These are phyloP conservation scores for Syngnathus typhle DNA, from an alignment of 2,113 vertebrate species.

Conservation along the genomic window DNA sequence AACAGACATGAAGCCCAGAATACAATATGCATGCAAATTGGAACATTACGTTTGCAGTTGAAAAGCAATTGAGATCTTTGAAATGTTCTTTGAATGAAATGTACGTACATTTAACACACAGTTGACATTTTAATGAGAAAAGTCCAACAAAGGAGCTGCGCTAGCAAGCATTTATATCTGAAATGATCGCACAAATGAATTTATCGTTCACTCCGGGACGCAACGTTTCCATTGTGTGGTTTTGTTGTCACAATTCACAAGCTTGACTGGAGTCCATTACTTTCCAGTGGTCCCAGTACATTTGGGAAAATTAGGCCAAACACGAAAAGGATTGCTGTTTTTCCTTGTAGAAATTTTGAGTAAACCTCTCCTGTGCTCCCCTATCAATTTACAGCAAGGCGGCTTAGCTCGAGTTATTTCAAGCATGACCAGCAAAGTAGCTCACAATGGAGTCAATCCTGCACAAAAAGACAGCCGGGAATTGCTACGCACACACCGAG, in stretches of 20 bases:
- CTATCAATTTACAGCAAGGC: constrained; percentile 45
- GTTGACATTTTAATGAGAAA: neutral
- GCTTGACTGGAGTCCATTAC: constrained; percentile 49
- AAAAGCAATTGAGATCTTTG: neutral
- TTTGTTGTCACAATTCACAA: constrained; percentile 48
- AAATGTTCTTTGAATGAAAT: neutral
- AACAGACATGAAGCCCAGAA: neutral
- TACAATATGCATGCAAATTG: neutral
- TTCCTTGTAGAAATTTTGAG: constrained; percentile 49
- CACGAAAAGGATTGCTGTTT: constrained; percentile 49
- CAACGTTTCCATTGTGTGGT: constrained; percentile 30
- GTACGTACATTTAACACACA: neutral
- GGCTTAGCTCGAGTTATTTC: constrained; percentile 40
- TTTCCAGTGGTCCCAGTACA: constrained; percentile 44
- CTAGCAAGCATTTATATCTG: neutral
- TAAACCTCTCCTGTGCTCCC: constrained; percentile 38
- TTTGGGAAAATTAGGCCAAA: constrained; percentile 50
- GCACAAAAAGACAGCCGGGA: constrained; percentile 38
- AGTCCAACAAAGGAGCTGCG: neutral
- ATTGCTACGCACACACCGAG: constrained; percentile 8
- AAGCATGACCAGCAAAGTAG: constrained; percentile 38
- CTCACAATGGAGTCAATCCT: constrained; percentile 40
- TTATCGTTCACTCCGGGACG: constrained; percentile 38
- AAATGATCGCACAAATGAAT: constrained; percentile 27
- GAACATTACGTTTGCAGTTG: neutral